Percentiles rank a stretch among this genome's conserved stretches.
phyloP scores from a whole-genome alignment of 2,888 invertebrate genomes.

The Cetonia aurata region DNA sequence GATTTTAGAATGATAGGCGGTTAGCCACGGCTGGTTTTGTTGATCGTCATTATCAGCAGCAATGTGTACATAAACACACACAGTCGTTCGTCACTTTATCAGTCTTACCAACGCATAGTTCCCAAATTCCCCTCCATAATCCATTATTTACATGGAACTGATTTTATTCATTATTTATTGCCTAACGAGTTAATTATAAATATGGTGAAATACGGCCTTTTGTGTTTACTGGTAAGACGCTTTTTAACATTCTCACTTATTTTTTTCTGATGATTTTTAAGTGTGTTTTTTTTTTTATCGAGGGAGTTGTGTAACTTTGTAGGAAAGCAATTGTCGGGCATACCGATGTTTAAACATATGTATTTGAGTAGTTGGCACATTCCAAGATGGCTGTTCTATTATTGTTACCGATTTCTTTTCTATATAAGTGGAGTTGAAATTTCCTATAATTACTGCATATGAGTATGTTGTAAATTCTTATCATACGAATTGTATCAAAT shows the following conservation, averaged over 20 bases:
- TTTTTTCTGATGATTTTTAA: neutral
- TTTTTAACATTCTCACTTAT: constrained; percentile 1
- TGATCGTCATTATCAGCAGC: constrained; percentile 20
- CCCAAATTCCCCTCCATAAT: constrained; percentile 17
- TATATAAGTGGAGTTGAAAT: neutral
- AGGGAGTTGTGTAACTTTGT: neutral
- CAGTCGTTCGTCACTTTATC: constrained; percentile 2
- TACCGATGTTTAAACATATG: constrained; percentile 1
- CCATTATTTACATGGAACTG: constrained; percentile 14
- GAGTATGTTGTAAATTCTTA: too few relatives aligned
- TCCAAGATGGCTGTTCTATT: constrained; percentile 18
- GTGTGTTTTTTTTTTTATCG: neutral
- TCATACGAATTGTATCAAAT: too few relatives aligned
- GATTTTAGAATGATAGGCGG: constrained; percentile 10
- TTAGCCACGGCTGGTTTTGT: constrained; percentile 17
- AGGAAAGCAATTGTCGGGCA: neutral
- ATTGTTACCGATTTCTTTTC: constrained; percentile 8
- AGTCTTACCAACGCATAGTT: constrained; percentile 20
- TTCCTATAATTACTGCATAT: too few relatives aligned
- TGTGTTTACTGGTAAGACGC: neutral
- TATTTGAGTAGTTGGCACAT: constrained; percentile 11
- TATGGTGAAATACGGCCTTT: neutral
- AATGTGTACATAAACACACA: neutral
- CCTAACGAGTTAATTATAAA: constrained; percentile 12
- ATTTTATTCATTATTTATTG: constrained; percentile 32